These are phyloP conservation scores for Dryomyza anilis DNA, from an alignment of 2,888 invertebrate genomes.

Conservation along the genomic window DNA sequence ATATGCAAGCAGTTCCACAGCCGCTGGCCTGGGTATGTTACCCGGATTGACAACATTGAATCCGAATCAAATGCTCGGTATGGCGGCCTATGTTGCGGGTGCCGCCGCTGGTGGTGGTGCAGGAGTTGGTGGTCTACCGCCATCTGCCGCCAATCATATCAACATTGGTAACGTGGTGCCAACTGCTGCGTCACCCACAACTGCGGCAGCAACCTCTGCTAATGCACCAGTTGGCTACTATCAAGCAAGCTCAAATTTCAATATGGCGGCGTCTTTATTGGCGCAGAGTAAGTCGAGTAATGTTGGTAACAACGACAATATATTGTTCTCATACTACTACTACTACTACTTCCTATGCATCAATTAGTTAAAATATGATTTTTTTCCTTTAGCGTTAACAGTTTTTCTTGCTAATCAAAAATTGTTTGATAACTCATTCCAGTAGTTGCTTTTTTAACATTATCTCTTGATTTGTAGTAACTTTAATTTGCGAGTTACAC, in stretches of 20 bases:
- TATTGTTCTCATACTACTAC: conserved; percentile 14
- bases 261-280: conserved; percentile 76
- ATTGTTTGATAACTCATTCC: not conserved
- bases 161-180: not conserved
- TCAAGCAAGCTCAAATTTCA: conserved; percentile 59
- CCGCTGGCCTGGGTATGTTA: conserved; percentile 40
- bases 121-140: not conserved
- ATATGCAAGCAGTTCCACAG: conserved; percentile 31
- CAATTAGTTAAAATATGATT: not conserved
- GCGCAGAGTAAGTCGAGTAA: conserved; percentile 79
- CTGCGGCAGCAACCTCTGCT: conserved; percentile 5
- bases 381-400: not conserved
- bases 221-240: conserved; percentile 50
- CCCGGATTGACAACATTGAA: conserved; percentile 43
- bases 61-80: conserved; percentile 53
- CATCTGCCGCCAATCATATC: not conserved
- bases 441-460: no score
- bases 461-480: no score
- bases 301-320: conserved; percentile 56
- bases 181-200: no score
- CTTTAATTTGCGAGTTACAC: no score
- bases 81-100: conserved; percentile 52
- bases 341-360: no score
- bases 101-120: conserved; percentile 24
- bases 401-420: not conserved